Evolutionary conservation across 2,797 vertebrate genomes (phyloP), one percentile per base, ranked within the genome.

Genomic region (Intellagama lesueurii): DNA sequence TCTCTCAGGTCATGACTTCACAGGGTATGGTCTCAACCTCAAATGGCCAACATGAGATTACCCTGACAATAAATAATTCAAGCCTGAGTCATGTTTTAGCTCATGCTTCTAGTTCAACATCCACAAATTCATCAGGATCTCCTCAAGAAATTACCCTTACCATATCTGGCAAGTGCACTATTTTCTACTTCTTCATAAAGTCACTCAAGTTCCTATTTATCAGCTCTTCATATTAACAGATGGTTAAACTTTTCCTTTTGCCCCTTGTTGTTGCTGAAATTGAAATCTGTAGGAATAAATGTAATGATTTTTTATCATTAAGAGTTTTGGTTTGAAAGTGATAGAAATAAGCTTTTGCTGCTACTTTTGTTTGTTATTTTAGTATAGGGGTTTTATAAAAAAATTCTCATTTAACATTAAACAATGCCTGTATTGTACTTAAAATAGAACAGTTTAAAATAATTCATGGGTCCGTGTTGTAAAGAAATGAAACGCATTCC

Each of bases 71-170:
- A 95, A 99, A 99, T 97, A 99, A 99, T 95, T 98, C 98, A 79
- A 99, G 98, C 89, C 96, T 99, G 93, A 98, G 98, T 83, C 99
- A 99, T 96, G 99, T 98, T 78, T 94, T 99, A 26, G 98, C 98
- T 77, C 98, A 98, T 93, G 98, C 98, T 56, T 96, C 98, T 0
- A 97, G 97, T 24, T 96, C 97, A 2, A 93, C 97, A 2, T 93
- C 97, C 30, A 90, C 96, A 0, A 91, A 93, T 0, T 95, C 97
- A 40, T 95, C 97, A 30, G 98, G 96, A 92, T 97, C 98, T 77
- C 97, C 98, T 44, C 98, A 98, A 96, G 99, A 99, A 95, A 99
- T 99, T 95, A 99, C 98, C 0, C 98, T 99, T 90, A 99, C 99
- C 11, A 99, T 99, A 97, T 99, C 99, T 94, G 99, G 99, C 99